These are phyloP conservation scores for Drosophila guanche DNA, from an alignment of 1,140 invertebrate genomes.

Conservation along the genomic window DNA sequence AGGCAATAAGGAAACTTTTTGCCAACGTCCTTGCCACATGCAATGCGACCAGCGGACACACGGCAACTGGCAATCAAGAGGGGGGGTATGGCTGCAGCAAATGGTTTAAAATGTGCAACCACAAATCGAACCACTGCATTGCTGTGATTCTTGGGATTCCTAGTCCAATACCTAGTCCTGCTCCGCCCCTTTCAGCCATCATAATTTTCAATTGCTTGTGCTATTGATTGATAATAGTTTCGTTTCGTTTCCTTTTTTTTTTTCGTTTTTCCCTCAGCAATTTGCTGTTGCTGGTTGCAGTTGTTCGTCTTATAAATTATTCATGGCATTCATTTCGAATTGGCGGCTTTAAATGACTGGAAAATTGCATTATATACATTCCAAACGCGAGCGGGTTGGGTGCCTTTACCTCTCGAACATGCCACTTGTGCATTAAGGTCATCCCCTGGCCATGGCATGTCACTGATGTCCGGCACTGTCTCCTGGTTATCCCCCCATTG, in stretches of 20 bases:
- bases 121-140: conserved; percentile 24
- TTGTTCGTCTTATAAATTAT: conserved; percentile 46
- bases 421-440: conserved; percentile 58
- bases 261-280: not conserved
- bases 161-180: too few species aligned
- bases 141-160: too few species aligned
- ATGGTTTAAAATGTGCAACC: conserved; percentile 23
- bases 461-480: conserved; percentile 19
- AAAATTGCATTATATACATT: conserved; percentile 62
- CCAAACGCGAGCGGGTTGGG: conserved; percentile 11
- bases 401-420: conserved; percentile 38
- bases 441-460: conserved; percentile 32
- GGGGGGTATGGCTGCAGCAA: not conserved
- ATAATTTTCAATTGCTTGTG: conserved; percentile 57
- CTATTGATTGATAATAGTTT: conserved; percentile 62
- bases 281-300: not conserved
- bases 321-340: conserved; percentile 39
- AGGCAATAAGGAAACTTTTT: conserved; percentile 28
- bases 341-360: conserved; percentile 61
- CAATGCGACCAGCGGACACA: conserved; percentile 12
- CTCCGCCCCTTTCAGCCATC: conserved; percentile 15
- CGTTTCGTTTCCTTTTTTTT: not conserved
- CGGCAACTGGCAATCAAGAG: too few species aligned
- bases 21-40: conserved; percentile 49
- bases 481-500: not conserved